Conservation (phyloP, 2,797 vertebrate species). For the Aulostomus chinensis region DNA sequence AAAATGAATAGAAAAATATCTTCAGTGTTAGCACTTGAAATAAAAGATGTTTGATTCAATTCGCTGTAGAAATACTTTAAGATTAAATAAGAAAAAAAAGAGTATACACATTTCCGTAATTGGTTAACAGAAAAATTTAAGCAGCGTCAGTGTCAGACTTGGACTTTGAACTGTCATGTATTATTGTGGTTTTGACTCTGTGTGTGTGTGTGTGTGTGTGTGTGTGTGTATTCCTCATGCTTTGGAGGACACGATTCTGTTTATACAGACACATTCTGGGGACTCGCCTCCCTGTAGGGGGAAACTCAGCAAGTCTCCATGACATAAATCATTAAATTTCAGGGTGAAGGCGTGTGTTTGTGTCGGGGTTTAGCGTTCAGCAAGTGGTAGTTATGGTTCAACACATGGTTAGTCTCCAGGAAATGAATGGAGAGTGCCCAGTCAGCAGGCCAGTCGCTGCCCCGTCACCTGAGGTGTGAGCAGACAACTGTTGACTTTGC, state of each 20-base stretch:
- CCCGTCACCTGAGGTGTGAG: constrained; percentile 63
- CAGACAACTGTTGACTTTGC: constrained; percentile 42
- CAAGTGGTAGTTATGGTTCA: not conserved
- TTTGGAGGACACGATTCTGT: too few species aligned
- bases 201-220: constrained; percentile 25
- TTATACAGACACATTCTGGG: too few species aligned
- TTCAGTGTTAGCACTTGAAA: too few species aligned
- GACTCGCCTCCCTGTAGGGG: too few species aligned
- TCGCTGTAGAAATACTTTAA: too few species aligned
- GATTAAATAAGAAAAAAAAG: too few species aligned
- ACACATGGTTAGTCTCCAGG: not conserved
- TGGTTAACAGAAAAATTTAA: too few species aligned
- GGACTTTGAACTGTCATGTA: constrained; percentile 66
- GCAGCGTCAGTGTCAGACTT: constrained; percentile 22
- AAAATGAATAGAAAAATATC: too few species aligned
- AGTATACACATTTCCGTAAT: too few species aligned
- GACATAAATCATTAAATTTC: too few species aligned
- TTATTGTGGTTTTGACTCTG: constrained; percentile 64
- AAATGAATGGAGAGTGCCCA: constrained; percentile 37
- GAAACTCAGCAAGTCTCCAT: too few species aligned
- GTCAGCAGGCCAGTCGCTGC: constrained; percentile 63
- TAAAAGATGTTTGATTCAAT: too few species aligned
- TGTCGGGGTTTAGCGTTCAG: not conserved
- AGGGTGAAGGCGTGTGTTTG: constrained; percentile 22
- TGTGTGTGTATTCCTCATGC: constrained; percentile 23